Evolutionary conservation across 2,113 vertebrate genomes (phyloP).

Genomic region (Laticauda laticaudata): DNA sequence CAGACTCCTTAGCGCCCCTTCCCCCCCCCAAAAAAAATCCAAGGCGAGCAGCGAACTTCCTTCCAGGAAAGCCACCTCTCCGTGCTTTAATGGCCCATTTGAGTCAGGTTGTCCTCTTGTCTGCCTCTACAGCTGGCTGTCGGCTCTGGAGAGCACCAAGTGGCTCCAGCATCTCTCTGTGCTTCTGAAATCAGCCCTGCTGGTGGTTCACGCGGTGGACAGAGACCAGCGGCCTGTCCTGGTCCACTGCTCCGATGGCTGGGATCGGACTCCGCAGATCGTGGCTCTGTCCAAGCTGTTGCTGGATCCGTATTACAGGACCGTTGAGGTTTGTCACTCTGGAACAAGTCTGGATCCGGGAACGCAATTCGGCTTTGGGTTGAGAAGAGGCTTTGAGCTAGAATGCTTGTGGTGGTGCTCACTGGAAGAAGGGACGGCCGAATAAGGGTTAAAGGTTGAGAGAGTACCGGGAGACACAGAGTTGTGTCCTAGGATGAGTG

Average conservation of each 20-base stretch:
- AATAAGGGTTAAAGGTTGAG: not conserved
- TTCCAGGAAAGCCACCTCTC: not conserved
- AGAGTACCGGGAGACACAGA: not conserved
- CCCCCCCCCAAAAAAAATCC: not conserved
- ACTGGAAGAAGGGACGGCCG: not conserved
- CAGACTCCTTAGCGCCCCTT: not conserved
- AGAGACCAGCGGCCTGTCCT: conserved; percentile 89
- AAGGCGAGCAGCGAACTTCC: not conserved
- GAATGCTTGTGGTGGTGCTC: rapidly evolving
- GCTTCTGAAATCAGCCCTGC: conserved; percentile 88
- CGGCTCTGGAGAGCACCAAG: conserved; percentile 93
- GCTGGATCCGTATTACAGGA: conserved; percentile 95
- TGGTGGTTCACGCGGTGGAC: conserved; percentile 91
- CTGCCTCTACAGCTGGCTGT: conserved; percentile 85
- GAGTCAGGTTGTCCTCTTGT: conserved; percentile 15
- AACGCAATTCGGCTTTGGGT: not conserved
- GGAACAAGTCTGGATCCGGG: rapidly evolving
- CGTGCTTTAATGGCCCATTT: not conserved
- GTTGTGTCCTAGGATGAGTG: not conserved
- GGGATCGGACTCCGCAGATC: conserved; percentile 97
- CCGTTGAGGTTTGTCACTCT: conserved; percentile 81
- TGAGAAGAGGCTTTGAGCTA: not conserved
- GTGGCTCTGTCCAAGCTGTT: conserved; percentile 93
- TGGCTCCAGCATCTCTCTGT: conserved; percentile 97
- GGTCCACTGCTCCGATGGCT: conserved; percentile 97